Base-by-base conservation (phyloP, 2,797 vertebrate genomes). In the Hipposideros larvatus region DNA sequence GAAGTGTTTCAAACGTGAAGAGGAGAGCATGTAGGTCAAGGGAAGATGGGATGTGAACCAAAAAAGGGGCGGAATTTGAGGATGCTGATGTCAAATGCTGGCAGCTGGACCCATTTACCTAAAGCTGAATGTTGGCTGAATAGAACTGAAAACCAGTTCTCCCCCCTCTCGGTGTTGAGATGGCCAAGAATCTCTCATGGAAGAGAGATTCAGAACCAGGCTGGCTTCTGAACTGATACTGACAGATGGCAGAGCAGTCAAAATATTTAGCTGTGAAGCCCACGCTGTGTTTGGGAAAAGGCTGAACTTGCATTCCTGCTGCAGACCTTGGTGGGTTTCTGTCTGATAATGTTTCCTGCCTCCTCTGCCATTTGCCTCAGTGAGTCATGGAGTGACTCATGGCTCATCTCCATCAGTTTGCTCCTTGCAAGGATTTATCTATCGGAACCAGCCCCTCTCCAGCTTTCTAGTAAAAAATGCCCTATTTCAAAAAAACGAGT, bases 201-300 rank as follows among this genome's bases (percentile, higher is more conserved):
- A 89, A 87, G 70, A 82, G 53, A 74, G 37, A 70, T 43, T 75
- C 82, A 66, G 74, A 65, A 77, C 43, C 41, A 94, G 65, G 46
- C 57, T 94, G 65, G 68, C n/a, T 73, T 34, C 74, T n/a, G 59
- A 78, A 78, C 18, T 10, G 66, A 85, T 19, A 31, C 37, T 88
- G 73, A 68, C 95, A 96, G 77, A 96, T 61, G 92, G 77, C 61
- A 28, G 63, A 91, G 51, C 57, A 43, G 90, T 83, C 77, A 82
- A 87, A 88, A 97, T 66, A 94, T 75, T 88, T 55, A 88, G 74
- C 78, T 80, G 73, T 21, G n/a, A 89, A 48, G 59, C 73, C 92
- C 68, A 73, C 59, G 4, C 31, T 71, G 24, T 91, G 96, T 93
- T 89, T 90, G 88, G 66, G 63, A 48, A 87, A 37, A 95, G 74